Percentiles rank a stretch among this genome's conserved stretches.
phyloP scores from a whole-genome alignment of 2,113 vertebrate species.

The Rhinichthys klamathensis region DNA sequence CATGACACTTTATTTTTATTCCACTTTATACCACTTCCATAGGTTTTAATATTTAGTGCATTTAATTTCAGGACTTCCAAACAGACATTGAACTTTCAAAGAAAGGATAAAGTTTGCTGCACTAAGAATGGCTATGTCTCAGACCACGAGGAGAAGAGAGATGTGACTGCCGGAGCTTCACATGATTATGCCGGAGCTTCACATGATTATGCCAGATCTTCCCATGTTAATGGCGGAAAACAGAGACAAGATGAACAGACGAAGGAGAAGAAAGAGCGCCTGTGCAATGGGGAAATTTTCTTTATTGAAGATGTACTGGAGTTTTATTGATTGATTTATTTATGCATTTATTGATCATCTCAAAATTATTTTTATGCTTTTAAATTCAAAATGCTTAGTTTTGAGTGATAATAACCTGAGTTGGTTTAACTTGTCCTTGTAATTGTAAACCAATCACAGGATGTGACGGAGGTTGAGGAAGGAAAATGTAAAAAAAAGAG shows the following conservation, averaged over 20 bases:
- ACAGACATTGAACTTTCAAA: conserved; percentile 68
- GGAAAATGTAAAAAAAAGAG: background rate
- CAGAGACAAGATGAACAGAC: background rate
- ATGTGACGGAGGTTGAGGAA: conserved; percentile 25
- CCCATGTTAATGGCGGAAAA: background rate
- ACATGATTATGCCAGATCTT: background rate
- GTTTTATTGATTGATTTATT: too few species aligned
- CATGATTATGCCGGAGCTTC: too few species aligned
- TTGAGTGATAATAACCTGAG: background rate
- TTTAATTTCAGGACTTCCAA: conserved; percentile 52
- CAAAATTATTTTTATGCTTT: background rate
- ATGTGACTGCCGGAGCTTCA: background rate
- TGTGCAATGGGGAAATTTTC: conserved; percentile 88
- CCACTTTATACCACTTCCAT: background rate
- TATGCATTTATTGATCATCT: background rate
- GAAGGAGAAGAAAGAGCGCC: conserved; percentile 65
- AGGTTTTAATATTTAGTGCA: background rate
- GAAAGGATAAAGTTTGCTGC: conserved; percentile 83
- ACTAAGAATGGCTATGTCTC: conserved; percentile 76
- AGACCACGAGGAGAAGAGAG: conserved; percentile 59
- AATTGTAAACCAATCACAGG: conserved; percentile 48
- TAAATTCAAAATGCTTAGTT: background rate
- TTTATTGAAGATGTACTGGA: conserved; percentile 76
- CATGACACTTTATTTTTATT: background rate
- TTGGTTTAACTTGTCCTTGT: background rate